Conservation (phyloP, 2,888 invertebrate genomes). For the Nemurella pictetii region DNA sequence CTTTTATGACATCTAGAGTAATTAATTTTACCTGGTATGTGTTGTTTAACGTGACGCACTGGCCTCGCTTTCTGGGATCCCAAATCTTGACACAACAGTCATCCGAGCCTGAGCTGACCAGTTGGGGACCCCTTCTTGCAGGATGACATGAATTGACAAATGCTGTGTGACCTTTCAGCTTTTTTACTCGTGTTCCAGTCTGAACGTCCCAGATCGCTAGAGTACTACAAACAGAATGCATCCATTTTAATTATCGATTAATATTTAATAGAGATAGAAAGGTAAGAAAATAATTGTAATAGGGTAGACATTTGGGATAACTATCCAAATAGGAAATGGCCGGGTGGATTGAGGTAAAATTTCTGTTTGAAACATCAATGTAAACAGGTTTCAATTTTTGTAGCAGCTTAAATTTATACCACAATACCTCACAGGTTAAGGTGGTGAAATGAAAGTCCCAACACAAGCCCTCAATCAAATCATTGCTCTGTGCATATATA, state of each 20-base stretch:
- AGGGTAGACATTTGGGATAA: too few relatives aligned
- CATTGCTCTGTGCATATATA: too few relatives aligned
- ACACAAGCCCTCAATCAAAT: too few relatives aligned
- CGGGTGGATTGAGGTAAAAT: background rate
- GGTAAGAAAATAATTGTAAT: too few relatives aligned
- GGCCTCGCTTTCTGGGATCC: constrained; percentile 89
- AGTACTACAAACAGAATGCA: constrained; percentile 59
- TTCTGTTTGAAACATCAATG: background rate
- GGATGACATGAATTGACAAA: constrained; percentile 64
- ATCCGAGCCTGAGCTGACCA: constrained; percentile 92
- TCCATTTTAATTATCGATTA: too few relatives aligned
- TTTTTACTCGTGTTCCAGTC: constrained; percentile 84
- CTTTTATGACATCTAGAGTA: too few relatives aligned
- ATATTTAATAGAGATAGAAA: too few relatives aligned
- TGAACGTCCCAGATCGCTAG: constrained; percentile 95
- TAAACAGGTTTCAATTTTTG: too few relatives aligned
- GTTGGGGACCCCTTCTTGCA: constrained; percentile 85
- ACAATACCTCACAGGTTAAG: too few relatives aligned
- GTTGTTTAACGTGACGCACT: constrained; percentile 68
- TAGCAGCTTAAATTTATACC: too few relatives aligned
- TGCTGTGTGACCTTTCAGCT: constrained; percentile 70
- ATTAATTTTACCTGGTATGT: constrained; percentile 62
- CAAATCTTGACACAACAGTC: constrained; percentile 90
- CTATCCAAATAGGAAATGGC: too few relatives aligned
- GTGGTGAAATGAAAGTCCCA: too few relatives aligned